phyloP scores from a whole-genome alignment of 1,140 invertebrate genomes.

The Achatina immaculata region DNA sequence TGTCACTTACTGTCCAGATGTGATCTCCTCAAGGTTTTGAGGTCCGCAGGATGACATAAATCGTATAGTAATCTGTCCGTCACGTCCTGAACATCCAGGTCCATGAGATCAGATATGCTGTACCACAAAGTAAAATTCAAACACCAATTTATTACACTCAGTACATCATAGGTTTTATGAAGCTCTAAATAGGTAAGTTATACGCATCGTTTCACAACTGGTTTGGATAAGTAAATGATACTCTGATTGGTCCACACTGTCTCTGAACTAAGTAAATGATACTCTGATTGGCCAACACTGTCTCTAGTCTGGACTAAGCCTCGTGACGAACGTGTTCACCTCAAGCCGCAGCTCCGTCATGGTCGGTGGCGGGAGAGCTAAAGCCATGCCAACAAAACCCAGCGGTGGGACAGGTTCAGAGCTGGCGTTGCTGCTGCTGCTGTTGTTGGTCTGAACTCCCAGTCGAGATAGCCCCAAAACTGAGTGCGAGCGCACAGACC shows the following conservation, averaged over 20 bases:
- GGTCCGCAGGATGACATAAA: conserved; percentile 94
- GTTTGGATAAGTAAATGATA: no score
- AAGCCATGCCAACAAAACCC: conserved; percentile 94
- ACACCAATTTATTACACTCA: not conserved
- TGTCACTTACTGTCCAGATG: conserved; percentile 90
- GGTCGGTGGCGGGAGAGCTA: conserved; percentile 93
- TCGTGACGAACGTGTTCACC: conserved; percentile 95
- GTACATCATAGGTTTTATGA: no score
- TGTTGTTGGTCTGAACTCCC: not conserved
- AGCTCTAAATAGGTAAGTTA: no score
- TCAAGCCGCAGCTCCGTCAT: conserved; percentile 96
- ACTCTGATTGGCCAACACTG: no score
- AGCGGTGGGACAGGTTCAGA: conserved; percentile 85
- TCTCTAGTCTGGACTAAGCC: conserved; percentile 95
- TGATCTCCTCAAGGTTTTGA: conserved; percentile 90
- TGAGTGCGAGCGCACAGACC: conserved; percentile 85
- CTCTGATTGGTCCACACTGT: no score
- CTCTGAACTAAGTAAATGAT: no score
- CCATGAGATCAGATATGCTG: conserved; percentile 92
- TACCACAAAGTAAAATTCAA: no score
- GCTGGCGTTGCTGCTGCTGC: not conserved
- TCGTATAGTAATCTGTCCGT: conserved; percentile 94
- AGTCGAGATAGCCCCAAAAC: conserved; percentile 74
- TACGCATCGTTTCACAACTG: no score
- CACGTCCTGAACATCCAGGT: conserved; percentile 93